These are phyloP conservation scores for Diarsia mendica DNA, from an alignment of 2,888 invertebrate species.

Conservation along the genomic window DNA sequence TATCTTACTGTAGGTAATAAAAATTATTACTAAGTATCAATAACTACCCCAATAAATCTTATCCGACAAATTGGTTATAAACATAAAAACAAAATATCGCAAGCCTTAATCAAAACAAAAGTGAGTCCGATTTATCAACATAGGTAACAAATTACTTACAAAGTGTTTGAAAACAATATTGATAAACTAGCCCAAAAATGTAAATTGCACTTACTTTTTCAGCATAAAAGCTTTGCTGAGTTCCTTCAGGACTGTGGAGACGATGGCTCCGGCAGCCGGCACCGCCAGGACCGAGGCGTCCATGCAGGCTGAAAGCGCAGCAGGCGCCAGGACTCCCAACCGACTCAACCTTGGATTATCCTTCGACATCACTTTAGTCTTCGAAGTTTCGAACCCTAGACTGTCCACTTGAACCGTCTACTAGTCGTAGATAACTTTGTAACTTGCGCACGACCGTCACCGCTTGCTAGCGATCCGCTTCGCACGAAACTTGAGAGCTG, in stretches of 20 bases:
- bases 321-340: conserved; percentile 86
- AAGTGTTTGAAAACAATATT: background rate
- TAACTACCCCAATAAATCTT: background rate
- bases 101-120: conserved; percentile 4
- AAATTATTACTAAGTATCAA: no score
- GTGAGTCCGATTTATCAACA: background rate
- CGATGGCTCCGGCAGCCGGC: conserved; percentile 87
- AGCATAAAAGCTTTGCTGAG: conserved; percentile 89
- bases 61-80: background rate
- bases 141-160: background rate
- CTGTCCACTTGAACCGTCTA: conserved; percentile 53
- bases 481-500: conserved; percentile 80
- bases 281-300: conserved; percentile 87
- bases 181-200: background rate
- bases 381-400: conserved; percentile 49
- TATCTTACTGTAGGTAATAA: background rate
- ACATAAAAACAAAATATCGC: conserved; percentile 18
- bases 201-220: conserved; percentile 81
- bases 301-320: conserved; percentile 86
- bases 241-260: conserved; percentile 87
- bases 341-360: conserved; percentile 80
- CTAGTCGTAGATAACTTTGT: conserved; percentile 40
- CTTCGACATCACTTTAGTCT: conserved; percentile 80
- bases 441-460: conserved; percentile 82
- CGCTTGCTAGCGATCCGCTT: conserved; percentile 85